Evolutionary conservation across 2,888 invertebrate genomes (phyloP), one percentile per base, ranked within the genome.

Genomic region (Habrosyne pyritoides): DNA sequence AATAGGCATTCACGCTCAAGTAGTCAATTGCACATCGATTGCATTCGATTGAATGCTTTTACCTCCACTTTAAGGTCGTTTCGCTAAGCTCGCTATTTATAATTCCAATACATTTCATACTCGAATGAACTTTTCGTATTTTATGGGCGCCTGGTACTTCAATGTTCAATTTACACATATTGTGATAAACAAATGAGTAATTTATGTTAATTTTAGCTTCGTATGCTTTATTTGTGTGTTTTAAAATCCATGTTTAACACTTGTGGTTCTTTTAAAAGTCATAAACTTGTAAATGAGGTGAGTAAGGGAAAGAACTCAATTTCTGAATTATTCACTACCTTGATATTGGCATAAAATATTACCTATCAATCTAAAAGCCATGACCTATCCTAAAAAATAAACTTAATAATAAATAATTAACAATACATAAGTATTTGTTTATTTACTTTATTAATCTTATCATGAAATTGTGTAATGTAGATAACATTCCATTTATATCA

Each of bases 21-120:
- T 77, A 74, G 75, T 72, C 75, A 80, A 83, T 84, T 90, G 83
- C 78, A 85, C 85, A 90, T 87, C 81, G 87, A 89, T 87, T 91
- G 86, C 84, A 82, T 74, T 76, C 84, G 84, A 84, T 83, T 80
- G 81, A 88, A 67, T 80, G 88, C 77, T 74, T 84, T 86, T 82
- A 84, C 85, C 81, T 79, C 72, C 67, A 60, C 69, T 65, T 56
- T 81, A 81, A 86, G 87, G 86, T 86, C 89, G 81, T 69, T 60
- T 73, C 80, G 80, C 74, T 77, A 66, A 68, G 71, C 68, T 61
- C 54, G 69, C 83, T 90, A 89, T 87, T 87, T 86, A 82, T 89
- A 86, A 75, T 68, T 60, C 64, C 63, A 69, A 59, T 60, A 65
- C 60, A 68, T 74, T 73, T 73, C 66, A 76, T 67, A 75, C 73